Percentiles rank a stretch among this genome's conserved stretches.
Conservation (phyloP, 2,113 vertebrate genomes). For the Rostratula benghalensis region DNA sequence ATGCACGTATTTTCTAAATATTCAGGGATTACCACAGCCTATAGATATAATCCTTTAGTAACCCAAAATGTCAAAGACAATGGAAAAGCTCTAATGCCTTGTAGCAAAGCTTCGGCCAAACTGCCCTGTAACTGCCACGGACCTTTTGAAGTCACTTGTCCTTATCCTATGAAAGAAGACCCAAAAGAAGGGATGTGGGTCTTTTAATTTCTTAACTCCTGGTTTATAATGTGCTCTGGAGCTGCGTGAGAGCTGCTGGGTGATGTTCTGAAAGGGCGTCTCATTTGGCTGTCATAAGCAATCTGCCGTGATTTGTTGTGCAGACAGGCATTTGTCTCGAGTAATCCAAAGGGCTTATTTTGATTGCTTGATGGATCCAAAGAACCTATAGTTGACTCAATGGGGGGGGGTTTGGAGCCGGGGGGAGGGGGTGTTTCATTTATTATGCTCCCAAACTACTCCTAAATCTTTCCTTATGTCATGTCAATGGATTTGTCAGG, state of each 20-base stretch:
- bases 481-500: conserved; percentile 3
- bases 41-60: conserved; percentile 68
- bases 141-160: background rate
- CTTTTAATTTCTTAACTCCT: background rate
- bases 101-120: background rate
- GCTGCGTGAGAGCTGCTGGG: background rate
- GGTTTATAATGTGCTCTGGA: background rate
- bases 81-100: conserved; percentile 34
- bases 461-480: conserved; percentile 48
- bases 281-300: conserved; percentile 55
- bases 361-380: conserved; percentile 37
- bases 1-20: conserved; percentile 21
- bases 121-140: background rate
- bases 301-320: conserved; percentile 29
- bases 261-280: background rate
- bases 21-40: conserved; percentile 63
- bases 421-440: background rate
- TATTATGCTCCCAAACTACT: conserved; percentile 50
- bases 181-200: background rate
- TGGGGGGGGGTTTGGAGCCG: background rate
- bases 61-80: conserved; percentile 54
- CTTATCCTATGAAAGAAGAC: background rate
- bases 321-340: conserved; percentile 45
- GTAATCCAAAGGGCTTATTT: conserved; percentile 59
- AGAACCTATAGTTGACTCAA: background rate